Base-by-base conservation (phyloP, 1,140 invertebrate species). In the Sycobia sp. region DNA sequence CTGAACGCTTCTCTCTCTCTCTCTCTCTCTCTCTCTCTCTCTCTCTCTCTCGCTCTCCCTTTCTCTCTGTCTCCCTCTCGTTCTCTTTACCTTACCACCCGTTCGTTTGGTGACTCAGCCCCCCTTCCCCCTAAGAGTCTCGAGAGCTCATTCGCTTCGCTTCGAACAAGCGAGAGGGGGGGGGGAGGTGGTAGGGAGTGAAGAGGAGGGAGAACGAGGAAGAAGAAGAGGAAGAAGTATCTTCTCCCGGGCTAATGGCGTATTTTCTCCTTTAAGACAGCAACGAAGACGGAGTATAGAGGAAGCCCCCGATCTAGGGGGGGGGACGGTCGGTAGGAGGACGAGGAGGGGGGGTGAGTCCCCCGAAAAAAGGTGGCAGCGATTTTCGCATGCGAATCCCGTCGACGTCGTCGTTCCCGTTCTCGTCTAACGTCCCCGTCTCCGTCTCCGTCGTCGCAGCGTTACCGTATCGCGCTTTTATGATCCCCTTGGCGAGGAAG, bases 311-410 rank as follows among this genome's bases (percentile, higher is more conserved):
- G n/a, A n/a, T n/a, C n/a, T n/a, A n/a, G n/a, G n/a, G n/a, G n/a
- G n/a, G n/a, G n/a, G n/a, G n/a, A n/a, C n/a, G n/a, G n/a, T n/a
- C n/a, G n/a, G n/a, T n/a, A n/a, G n/a, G n/a, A n/a, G n/a, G n/a
- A n/a, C n/a, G n/a, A n/a, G 18, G 11, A 10, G 4, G 4, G 16
- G n/a, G 3, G 27, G 4, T 10, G 16, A 1, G 2, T 1, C 9
- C 32, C 49, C 32, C 29, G 20, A 36, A 49, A 58, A 49, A 41
- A 23, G 16, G 5, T 27, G 34, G 1, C 13, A 47, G 39, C 25
- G 22, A 55, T 55, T 29, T 55, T 55, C 38, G 53, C 53, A 43
- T 43, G 53, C 39, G 38, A 43, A 29, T 18, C 22, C 18, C 53
- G 53, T 43, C 23, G 14, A n/a, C n/a, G n/a, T n/a, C n/a, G n/a